Evolutionary conservation across 2,113 vertebrate species (phyloP).

Genomic region (Xenus cinereus): DNA sequence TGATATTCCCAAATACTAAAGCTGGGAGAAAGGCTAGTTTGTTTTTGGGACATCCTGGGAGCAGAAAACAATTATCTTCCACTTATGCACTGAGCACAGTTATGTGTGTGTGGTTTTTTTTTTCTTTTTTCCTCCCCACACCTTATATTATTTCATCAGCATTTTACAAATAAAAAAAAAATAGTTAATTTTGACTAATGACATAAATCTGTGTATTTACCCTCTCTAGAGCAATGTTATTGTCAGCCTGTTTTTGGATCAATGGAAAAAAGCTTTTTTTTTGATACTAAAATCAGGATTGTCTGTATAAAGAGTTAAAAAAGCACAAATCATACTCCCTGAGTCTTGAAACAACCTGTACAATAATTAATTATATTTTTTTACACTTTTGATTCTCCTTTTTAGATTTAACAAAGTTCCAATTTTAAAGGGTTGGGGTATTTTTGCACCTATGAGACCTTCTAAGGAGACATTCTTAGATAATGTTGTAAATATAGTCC

Average conservation of each 20-base stretch:
- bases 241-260: background rate
- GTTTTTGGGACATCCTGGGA: background rate
- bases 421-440: background rate
- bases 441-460: background rate
- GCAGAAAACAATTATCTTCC: background rate
- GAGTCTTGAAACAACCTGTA: background rate
- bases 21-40: background rate
- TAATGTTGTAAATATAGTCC: background rate
- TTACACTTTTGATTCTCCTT: background rate
- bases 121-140: accelerated
- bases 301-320: background rate
- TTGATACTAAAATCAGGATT: background rate
- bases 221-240: background rate
- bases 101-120: background rate
- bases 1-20: background rate
- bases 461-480: background rate
- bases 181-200: background rate
- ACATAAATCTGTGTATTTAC: background rate
- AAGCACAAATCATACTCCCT: background rate
- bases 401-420: background rate
- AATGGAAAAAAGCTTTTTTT: background rate
- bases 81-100: background rate
- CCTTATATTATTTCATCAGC: background rate
- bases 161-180: background rate
- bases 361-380: background rate